Evolutionary conservation across 2,113 vertebrate species (phyloP).

Genomic region (Nyctibius bracteatus): DNA sequence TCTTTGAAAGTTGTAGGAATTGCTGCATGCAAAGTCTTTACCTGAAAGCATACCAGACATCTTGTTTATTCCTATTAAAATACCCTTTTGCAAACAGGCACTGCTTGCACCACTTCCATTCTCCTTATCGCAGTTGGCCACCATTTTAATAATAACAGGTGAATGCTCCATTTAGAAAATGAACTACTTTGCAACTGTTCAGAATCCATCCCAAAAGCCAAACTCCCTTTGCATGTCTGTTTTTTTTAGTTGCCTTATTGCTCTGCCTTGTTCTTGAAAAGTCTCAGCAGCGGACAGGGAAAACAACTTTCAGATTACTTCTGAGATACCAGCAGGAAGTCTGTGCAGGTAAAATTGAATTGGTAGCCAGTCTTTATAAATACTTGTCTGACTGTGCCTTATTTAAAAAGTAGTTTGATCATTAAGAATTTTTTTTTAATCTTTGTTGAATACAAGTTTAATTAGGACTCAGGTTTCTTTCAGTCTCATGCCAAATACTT

Average conservation of each 20-base stretch:
- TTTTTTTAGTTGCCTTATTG: slow-evolving; percentile 31
- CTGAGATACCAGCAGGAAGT: background rate
- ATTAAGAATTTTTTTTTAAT: background rate
- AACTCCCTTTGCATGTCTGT: background rate
- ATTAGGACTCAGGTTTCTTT: background rate
- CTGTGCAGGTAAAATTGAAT: background rate
- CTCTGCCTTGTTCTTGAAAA: slow-evolving; percentile 1
- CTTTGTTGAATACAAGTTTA: background rate
- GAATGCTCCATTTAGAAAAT: slow-evolving; percentile 53
- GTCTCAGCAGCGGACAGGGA: background rate
- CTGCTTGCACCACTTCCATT: background rate
- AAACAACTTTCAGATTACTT: background rate
- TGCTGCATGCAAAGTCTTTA: background rate
- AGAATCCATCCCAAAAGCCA: background rate
- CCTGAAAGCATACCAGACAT: background rate
- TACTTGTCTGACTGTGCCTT: slow-evolving; percentile 55
- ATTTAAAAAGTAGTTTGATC: background rate
- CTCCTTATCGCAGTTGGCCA: background rate
- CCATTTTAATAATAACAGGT: background rate
- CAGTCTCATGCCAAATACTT: background rate
- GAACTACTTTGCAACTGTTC: slow-evolving; percentile 32
- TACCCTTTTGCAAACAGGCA: background rate
- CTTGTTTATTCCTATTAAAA: background rate
- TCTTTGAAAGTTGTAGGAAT: background rate
- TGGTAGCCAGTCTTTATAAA: slow-evolving; percentile 3